These are phyloP conservation scores for Argyra leucocephala DNA, from an alignment of 2,888 invertebrate species.

Conservation along the genomic window DNA sequence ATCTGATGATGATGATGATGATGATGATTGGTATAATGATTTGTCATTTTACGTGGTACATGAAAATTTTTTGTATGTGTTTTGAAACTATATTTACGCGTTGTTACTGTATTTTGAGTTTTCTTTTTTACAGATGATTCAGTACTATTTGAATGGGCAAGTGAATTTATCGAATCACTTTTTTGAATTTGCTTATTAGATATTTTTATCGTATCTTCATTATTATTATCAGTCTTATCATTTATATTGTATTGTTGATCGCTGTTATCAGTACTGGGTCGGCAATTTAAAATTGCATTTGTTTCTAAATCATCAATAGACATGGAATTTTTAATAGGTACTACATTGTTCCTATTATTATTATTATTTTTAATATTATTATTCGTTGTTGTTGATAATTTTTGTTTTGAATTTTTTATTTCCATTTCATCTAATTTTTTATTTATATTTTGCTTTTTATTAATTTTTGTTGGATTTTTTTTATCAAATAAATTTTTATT, in stretches of 20 bases:
- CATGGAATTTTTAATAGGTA: no score
- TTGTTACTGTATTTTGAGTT: constrained; percentile 25
- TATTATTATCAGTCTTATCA: constrained; percentile 21
- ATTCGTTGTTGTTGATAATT: constrained; percentile 7
- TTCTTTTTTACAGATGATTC: constrained; percentile 15
- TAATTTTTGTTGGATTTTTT: background rate
- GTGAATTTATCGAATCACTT: constrained; percentile 20
- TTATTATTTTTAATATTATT: constrained; percentile 4
- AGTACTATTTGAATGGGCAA: constrained; percentile 16
- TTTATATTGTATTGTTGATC: background rate
- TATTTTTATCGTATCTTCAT: background rate
- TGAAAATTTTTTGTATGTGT: constrained; percentile 36
- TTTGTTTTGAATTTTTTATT: constrained; percentile 10
- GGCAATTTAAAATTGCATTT: background rate
- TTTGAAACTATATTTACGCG: constrained; percentile 42
- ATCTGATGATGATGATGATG: constrained; percentile 10
- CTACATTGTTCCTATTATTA: no score
- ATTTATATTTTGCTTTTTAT: background rate
- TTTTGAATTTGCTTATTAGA: constrained; percentile 12
- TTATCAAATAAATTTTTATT: constrained; percentile 8
- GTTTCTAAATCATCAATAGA: no score
- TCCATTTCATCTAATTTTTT: constrained; percentile 2
- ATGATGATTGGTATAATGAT: constrained; percentile 22
- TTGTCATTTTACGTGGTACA: constrained; percentile 32
- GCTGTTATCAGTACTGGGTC: background rate